Percentiles rank a stretch among this genome's conserved stretches.
These are phyloP conservation scores for Actenoides hombroni DNA, from an alignment of 2,113 vertebrate species.

Conservation along the genomic window DNA sequence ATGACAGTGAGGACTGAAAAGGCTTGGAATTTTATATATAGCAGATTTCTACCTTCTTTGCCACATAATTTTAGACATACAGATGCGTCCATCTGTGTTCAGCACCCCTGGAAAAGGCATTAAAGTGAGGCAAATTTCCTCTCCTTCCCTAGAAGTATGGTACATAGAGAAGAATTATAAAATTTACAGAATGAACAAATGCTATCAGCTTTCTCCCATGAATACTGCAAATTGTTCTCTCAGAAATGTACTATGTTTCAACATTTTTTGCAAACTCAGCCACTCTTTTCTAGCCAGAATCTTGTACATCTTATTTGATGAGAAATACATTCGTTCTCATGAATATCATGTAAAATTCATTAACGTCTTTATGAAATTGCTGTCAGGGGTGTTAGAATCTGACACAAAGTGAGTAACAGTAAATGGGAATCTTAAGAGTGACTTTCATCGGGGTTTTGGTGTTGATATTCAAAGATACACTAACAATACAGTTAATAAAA, in stretches of 20 bases:
- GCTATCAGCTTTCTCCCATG: not conserved
- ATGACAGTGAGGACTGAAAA: not conserved
- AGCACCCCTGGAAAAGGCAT: not conserved
- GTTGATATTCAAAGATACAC: not conserved
- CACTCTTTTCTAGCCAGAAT: constrained; percentile 6
- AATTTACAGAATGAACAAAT: constrained; percentile 25
- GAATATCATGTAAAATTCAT: constrained; percentile 48
- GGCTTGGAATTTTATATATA: constrained; percentile 11
- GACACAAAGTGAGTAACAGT: not conserved
- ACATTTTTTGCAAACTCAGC: constrained; percentile 24
- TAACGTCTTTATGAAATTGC: constrained; percentile 19
- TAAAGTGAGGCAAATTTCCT: not conserved
- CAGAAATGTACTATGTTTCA: not conserved
- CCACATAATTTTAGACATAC: not conserved
- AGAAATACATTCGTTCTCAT: not conserved
- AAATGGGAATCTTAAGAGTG: not conserved
- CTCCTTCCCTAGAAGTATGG: not conserved
- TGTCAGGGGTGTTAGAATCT: not conserved
- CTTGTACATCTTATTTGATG: not conserved
- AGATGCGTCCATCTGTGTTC: not conserved
- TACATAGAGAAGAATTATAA: not conserved
- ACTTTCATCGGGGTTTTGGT: not conserved
- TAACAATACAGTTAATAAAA: not conserved
- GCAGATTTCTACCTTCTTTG: not conserved
- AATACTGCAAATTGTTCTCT: not conserved